Percentiles rank a stretch among this genome's conserved stretches.
Conservation (phyloP, 2,797 vertebrate species). For the Crypturellus tataupa region DNA sequence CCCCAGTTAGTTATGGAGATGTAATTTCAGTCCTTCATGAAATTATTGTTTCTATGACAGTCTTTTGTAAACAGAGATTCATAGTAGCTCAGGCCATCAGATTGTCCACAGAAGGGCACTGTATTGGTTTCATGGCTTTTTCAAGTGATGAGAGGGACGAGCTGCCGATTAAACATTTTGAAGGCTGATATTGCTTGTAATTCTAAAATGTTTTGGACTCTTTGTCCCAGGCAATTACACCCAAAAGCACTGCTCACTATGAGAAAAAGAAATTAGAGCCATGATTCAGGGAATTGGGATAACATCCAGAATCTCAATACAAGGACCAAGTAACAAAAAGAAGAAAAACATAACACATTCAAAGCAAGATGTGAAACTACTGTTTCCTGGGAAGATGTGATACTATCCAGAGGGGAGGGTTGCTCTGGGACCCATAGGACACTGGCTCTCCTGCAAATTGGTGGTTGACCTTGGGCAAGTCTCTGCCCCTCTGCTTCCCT, state of each 20-base stretch:
- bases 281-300: background rate
- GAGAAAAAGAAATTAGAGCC: background rate
- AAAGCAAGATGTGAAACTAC: background rate
- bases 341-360: background rate
- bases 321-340: background rate
- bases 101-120: background rate
- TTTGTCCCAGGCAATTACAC: background rate
- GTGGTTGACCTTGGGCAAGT: constrained; percentile 16
- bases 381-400: background rate
- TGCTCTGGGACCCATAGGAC: background rate
- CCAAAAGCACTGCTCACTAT: background rate
- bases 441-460: background rate
- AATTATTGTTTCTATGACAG: background rate
- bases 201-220: background rate
- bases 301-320: background rate
- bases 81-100: background rate
- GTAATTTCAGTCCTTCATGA: background rate
- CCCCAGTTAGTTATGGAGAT: background rate
- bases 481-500: background rate
- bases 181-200: background rate
- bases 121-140: background rate
- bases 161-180: background rate
- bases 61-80: background rate
- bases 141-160: background rate
- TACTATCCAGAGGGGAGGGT: background rate